Evolutionary conservation across 2,888 invertebrate genomes (phyloP), one percentile per base, ranked within the genome.

Genomic region (Smittia aterrima): DNA sequence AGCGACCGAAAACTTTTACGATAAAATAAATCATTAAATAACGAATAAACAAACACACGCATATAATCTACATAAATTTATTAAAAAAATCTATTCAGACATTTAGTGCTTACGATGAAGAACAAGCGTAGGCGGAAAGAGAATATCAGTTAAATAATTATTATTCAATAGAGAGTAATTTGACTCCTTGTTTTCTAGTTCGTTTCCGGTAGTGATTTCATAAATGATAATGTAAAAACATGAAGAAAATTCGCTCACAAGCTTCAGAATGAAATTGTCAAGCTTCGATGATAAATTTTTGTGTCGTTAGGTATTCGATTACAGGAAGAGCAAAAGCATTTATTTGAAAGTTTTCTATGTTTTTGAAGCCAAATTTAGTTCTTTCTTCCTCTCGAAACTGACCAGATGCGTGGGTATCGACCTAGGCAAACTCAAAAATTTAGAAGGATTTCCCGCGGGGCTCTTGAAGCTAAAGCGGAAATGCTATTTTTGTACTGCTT

Each of bases 401-500:
- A 32, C 32, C 32, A 32, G 32, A 32, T 6, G 32, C 9, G 32
- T 32, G 32, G 9, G 32, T 9, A 32, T 32, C 32, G 32, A 32
- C 32, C 9, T 32, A 32, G 32, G 9, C 32, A 32, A 32, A 32
- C 32, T 32, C 32, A 32, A n/a, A n/a, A 32, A 32, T 32, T 32
- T 18, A 58, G 58, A 18, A 58, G 7, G 22, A 58, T 58, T 22
- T 58, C 22, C 18, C 9, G n/a, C 58, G 4, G 3, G 32, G 32
- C 32, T 32, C 32, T 32, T 3, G 9, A 58, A 13, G n/a, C 9
- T 22, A 6, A 58, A 18, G 22, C 58, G 22, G 18, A 68, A 68
- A 68, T 68, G 68, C 68, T 68, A 68, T 68, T 68, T 68, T 68
- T 68, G 38, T 68, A 68, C 68, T 67, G 27, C 20, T 47, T 47